These are phyloP conservation scores for Gandaritis pyraliata DNA, from an alignment of 2,888 invertebrate species.

Conservation along the genomic window DNA sequence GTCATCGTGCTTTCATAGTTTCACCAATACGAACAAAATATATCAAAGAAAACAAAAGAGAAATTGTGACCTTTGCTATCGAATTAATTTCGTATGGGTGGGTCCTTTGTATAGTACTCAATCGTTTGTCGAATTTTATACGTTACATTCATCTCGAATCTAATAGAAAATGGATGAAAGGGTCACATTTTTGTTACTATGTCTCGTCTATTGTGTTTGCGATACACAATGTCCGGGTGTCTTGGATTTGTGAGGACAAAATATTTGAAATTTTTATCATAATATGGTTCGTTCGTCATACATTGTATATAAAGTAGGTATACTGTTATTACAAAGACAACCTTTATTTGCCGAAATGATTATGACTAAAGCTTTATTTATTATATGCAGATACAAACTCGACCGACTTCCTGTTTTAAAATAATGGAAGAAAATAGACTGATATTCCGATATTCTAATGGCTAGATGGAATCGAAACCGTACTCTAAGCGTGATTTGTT, in stretches of 20 bases:
- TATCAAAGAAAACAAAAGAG: constrained; percentile 45
- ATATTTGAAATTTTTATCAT: no score
- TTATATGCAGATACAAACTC: no score
- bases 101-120: constrained; percentile 69
- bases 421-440: constrained; percentile 3
- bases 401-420: neutral
- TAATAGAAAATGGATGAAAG: constrained; percentile 67
- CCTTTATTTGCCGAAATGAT: no score
- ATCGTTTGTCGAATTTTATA: constrained; percentile 74
- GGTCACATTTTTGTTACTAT: constrained; percentile 58
- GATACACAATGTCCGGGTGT: constrained; percentile 53
- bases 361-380: no score
- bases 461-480: constrained; percentile 53
- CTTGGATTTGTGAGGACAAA: constrained; percentile 21
- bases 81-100: constrained; percentile 71
- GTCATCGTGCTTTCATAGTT: no score
- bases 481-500: constrained; percentile 75
- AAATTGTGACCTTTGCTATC: constrained; percentile 68
- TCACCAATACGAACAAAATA: no score
- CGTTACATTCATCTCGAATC: constrained; percentile 68
- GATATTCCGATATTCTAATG: constrained; percentile 36
- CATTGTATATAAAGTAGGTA: no score
- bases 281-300: no score
- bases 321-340: no score
- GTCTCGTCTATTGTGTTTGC: constrained; percentile 57